Evolutionary conservation across 1,140 invertebrate species (phyloP), one percentile per base, ranked within the genome.

Genomic region (Nasonia giraulti): DNA sequence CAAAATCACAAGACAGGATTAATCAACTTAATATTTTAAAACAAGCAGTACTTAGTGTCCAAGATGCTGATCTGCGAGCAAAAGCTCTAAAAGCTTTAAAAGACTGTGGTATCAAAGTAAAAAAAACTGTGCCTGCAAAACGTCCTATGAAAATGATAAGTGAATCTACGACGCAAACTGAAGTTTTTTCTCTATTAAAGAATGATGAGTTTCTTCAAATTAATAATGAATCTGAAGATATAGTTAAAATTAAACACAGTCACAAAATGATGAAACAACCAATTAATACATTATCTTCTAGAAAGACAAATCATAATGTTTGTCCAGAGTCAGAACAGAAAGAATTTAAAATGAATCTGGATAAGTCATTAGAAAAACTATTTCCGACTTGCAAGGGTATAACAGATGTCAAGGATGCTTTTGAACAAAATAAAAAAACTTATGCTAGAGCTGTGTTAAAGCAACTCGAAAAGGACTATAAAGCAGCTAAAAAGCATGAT

Each of bases 181-280:
- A 87, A 20, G 68, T 90, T 17, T 90, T 90, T 62, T 86, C 87
- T 11, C 74, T 89, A 33, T 62, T 89, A 0, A 88, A 90, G 17
- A 12, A 31, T 0, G 14, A 86, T 14, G 77, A 75, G 62, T 90
- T 90, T 44, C 4, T 89, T 40, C 75, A 86, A 44, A 79, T 86
- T 2, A 71, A 84, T 2, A 81, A 89, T 69, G 50, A 87, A 2
- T 12, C 27, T 1, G 68, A 85, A 37, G 14, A 6, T 14, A 0
- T 90, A 12, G 17, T 85, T 7, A 88, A 85, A 79, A 71, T 88
- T 69, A 87, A 86, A 10, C 75, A 81, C n/a, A 86, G 10, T 50
- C 77, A 20, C 1, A 79, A 78, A 79, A 12, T 79, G 20, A 71
- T 73, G 12, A 78, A 80, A 33, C 23, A 73, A 71, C 44, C 82